phyloP scores from a whole-genome alignment of 2,113 vertebrate genomes.

The Cebidichthys violaceus region DNA sequence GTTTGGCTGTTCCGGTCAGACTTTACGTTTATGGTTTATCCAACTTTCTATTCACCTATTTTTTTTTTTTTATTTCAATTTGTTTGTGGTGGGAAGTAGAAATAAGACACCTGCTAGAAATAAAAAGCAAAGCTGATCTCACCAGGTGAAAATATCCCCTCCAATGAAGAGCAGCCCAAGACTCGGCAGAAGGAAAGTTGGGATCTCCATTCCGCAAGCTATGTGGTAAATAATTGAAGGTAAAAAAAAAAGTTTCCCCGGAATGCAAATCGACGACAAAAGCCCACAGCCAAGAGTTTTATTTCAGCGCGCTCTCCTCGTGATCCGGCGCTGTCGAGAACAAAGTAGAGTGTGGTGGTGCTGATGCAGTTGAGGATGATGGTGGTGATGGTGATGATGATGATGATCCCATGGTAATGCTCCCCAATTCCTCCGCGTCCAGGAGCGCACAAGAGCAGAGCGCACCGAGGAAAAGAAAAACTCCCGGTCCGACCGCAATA shows the following conservation, averaged over 20 bases:
- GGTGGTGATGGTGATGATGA: slow-evolving; percentile 18
- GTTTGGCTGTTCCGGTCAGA: neutral
- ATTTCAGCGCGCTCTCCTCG: slow-evolving; percentile 60
- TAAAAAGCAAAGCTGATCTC: slow-evolving; percentile 49
- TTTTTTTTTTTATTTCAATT: neutral
- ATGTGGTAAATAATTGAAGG: neutral
- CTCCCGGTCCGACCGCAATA: slow-evolving; percentile 43
- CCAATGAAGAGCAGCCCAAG: slow-evolving; percentile 72
- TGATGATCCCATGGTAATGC: slow-evolving; percentile 68
- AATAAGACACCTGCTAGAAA: slow-evolving; percentile 33
- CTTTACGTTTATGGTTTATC: neutral
- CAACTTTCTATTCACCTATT: neutral
- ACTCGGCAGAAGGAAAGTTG: slow-evolving; percentile 72
- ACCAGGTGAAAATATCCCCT: slow-evolving; percentile 79
- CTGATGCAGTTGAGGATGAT: slow-evolving; percentile 4
- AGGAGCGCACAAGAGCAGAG: slow-evolving; percentile 41
- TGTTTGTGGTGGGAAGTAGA: neutral
- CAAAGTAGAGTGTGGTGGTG: slow-evolving; percentile 65
- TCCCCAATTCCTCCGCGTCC: slow-evolving; percentile 40
- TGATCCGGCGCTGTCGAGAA: slow-evolving; percentile 54
- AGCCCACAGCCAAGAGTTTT: slow-evolving; percentile 34
- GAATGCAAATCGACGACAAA: slow-evolving; percentile 11
- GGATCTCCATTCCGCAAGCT: slow-evolving; percentile 72
- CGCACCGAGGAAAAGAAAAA: slow-evolving; percentile 31
- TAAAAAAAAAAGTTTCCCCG: slow-evolving; percentile 42